Conservation (phyloP, 2,888 invertebrate species). For the Dryomyza anilis region DNA sequence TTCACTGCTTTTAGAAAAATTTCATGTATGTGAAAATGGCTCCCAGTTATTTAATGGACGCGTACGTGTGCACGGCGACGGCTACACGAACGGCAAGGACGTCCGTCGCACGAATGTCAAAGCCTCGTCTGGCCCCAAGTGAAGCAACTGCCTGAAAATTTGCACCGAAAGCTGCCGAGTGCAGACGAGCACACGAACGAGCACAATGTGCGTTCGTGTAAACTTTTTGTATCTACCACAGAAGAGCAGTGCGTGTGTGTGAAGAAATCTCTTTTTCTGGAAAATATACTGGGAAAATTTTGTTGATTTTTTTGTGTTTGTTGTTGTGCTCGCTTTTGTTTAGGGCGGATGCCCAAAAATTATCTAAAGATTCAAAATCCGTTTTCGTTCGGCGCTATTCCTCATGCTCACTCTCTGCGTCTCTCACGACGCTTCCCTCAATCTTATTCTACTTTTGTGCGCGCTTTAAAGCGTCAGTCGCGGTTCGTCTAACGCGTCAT, state of each 20-base stretch:
- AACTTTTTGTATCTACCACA: slow-evolving; percentile 9
- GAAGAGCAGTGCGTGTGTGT: not conserved
- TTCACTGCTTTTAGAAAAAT: slow-evolving; percentile 14
- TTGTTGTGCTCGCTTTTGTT: slow-evolving; percentile 10
- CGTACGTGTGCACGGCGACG: slow-evolving; percentile 29
- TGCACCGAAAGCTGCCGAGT: not conserved
- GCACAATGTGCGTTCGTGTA: not conserved
- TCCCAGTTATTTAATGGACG: slow-evolving; percentile 28
- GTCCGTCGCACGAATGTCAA: slow-evolving; percentile 40
- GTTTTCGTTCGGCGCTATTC: not conserved
- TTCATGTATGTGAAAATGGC: too few species aligned
- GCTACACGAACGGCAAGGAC: slow-evolving; percentile 38
- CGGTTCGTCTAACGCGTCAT: not conserved
- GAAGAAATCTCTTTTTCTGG: not conserved
- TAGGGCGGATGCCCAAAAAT: slow-evolving; percentile 36
- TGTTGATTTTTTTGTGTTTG: not conserved
- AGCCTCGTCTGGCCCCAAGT: slow-evolving; percentile 34
- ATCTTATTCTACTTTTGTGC: not conserved
- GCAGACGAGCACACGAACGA: too few species aligned
- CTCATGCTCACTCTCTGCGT: not conserved
- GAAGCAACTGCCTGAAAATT: not conserved
- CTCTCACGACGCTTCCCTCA: not conserved
- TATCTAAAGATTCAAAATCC: slow-evolving; percentile 1
- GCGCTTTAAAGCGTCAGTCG: not conserved
- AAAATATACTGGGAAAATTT: slow-evolving; percentile 1